Percentiles rank a stretch among this genome's conserved stretches.
Evolutionary conservation across 2,888 invertebrate species (phyloP).

Genomic region (Anticlea derivata): DNA sequence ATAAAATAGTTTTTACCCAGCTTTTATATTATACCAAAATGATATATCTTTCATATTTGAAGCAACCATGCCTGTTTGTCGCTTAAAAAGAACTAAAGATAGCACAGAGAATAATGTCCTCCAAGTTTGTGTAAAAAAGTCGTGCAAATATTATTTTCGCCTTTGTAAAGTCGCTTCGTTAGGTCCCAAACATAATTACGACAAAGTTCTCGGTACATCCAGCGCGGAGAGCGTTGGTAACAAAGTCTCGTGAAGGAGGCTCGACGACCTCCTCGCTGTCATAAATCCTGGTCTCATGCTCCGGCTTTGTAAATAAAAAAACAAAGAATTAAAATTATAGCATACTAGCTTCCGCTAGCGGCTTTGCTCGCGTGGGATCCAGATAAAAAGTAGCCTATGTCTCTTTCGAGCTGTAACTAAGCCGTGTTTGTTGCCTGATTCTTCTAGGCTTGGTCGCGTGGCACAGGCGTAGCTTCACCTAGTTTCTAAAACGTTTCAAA

Average conservation of each 20-base stretch:
- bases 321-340: neutral
- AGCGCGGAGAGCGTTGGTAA: constrained; percentile 12
- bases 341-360: no score
- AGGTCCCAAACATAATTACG: constrained; percentile 21
- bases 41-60: no score
- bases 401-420: no score
- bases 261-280: constrained; percentile 18
- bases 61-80: neutral
- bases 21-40: no score
- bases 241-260: constrained; percentile 24
- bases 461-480: no score
- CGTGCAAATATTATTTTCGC: constrained; percentile 15
- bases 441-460: no score
- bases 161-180: constrained; percentile 25
- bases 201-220: constrained; percentile 5
- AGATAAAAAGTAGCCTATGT: no score
- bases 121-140: constrained; percentile 3
- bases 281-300: constrained; percentile 21
- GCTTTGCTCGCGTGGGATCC: no score
- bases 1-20: no score
- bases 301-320: constrained; percentile 4
- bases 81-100: neutral
- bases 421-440: no score
- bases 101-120: no score
- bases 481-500: no score